phyloP scores from a whole-genome alignment of 2,888 invertebrate species.

The Apantesis nais region DNA sequence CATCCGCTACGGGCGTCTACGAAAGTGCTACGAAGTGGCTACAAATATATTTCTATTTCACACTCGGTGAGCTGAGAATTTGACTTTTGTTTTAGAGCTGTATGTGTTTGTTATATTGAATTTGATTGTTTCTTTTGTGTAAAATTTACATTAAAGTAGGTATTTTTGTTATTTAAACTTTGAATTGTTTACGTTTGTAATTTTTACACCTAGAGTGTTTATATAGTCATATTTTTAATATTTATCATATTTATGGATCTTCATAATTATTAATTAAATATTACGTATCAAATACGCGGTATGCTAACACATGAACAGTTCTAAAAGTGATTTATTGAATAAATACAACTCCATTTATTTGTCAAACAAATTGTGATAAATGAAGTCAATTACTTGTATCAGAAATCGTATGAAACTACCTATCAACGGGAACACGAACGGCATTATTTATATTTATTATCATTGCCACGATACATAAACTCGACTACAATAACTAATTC shows the following conservation, averaged over 20 bases:
- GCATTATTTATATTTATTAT: slow-evolving; percentile 41
- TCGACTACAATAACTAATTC: slow-evolving; percentile 20
- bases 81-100: slow-evolving; percentile 16
- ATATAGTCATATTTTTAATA: not conserved
- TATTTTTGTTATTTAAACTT: not conserved
- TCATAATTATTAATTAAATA: not conserved
- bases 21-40: slow-evolving; percentile 63
- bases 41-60: slow-evolving; percentile 42
- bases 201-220: not conserved
- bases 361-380: slow-evolving; percentile 30
- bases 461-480: slow-evolving; percentile 26
- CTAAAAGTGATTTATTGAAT: slow-evolving; percentile 17
- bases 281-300: not conserved
- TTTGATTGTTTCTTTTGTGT: not conserved
- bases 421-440: slow-evolving; percentile 17
- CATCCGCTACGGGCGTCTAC: slow-evolving; percentile 65
- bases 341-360: slow-evolving; percentile 24
- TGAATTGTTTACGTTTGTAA: too few relatives aligned
- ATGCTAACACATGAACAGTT: slow-evolving; percentile 2
- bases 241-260: not conserved
- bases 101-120: not conserved
- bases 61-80: slow-evolving; percentile 18
- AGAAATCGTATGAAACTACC: slow-evolving; percentile 32
- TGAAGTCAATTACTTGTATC: slow-evolving; percentile 31
- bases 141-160: not conserved